Percentiles rank a stretch among this genome's conserved stretches.
Conservation (phyloP, 2,797 vertebrate genomes). For the Acestrorhynchus altus region DNA sequence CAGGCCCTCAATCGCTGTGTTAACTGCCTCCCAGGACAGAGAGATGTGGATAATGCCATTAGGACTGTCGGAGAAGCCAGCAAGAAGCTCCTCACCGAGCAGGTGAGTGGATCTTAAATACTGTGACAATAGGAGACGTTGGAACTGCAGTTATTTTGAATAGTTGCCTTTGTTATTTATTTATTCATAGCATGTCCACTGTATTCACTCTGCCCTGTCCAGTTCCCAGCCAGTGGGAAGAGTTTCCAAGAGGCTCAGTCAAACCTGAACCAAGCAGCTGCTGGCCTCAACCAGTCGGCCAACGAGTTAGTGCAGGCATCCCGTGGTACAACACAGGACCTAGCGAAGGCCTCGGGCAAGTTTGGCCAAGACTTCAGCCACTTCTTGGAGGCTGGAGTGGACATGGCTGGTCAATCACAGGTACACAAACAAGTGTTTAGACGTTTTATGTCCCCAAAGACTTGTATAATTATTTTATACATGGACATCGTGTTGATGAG, state of each 20-base stretch:
- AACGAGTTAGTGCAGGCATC: conserved; percentile 95
- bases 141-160: background rate
- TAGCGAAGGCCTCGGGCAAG: conserved; percentile 91
- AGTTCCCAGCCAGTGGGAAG: conserved; percentile 92
- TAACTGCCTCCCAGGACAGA: conserved; percentile 94
- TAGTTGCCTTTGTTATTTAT: background rate
- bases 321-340: conserved; percentile 90
- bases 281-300: conserved; percentile 92
- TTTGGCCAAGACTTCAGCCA: conserved; percentile 94
- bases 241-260: conserved; percentile 95
- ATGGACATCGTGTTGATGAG: background rate
- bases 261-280: conserved; percentile 89
- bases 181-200: background rate
- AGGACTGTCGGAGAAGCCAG: conserved; percentile 93
- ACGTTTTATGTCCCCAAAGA: background rate
- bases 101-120: conserved; percentile 79
- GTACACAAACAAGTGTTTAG: conserved; percentile 64
- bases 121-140: too few relatives aligned
- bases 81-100: conserved; percentile 88
- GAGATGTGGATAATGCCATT: conserved; percentile 95
- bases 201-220: conserved; percentile 15
- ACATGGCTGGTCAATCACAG: conserved; percentile 96
- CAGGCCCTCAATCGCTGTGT: conserved; percentile 93
- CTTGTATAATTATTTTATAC: background rate
- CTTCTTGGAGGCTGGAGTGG: conserved; percentile 93